These are phyloP conservation scores for Eilema caniola DNA, from an alignment of 2,888 invertebrate genomes.

Conservation along the genomic window DNA sequence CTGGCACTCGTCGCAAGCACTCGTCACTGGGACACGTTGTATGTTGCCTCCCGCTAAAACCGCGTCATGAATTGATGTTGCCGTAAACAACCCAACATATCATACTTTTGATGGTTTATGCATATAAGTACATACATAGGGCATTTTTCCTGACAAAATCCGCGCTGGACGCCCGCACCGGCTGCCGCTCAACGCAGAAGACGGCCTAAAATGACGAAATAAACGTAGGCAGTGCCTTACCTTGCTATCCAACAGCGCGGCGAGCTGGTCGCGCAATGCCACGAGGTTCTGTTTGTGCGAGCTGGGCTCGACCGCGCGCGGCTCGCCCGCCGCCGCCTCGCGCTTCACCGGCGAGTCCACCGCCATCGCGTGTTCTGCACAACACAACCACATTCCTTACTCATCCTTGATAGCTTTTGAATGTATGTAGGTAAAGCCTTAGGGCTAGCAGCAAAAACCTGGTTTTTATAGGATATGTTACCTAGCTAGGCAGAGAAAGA, in stretches of 20 bases:
- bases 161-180: too few species aligned
- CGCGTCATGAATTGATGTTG: too few species aligned
- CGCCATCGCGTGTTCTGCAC: constrained; percentile 65
- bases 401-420: neutral
- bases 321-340: constrained; percentile 58
- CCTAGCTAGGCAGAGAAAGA: neutral
- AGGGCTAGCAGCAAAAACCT: too few species aligned
- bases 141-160: too few species aligned
- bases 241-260: constrained; percentile 68
- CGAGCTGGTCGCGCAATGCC: constrained; percentile 77
- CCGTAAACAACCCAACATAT: too few species aligned
- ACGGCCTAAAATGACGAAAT: too few species aligned
- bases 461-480: neutral
- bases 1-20: too few species aligned
- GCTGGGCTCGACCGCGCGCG: constrained; percentile 72
- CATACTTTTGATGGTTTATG: too few species aligned
- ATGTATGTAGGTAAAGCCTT: too few species aligned
- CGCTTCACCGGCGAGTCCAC: constrained; percentile 77
- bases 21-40: neutral
- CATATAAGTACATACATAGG: too few species aligned
- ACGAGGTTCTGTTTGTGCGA: constrained; percentile 78
- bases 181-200: too few species aligned
- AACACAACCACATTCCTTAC: neutral
- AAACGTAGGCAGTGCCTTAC: constrained; percentile 7
- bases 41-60: too few species aligned